Conservation (phyloP, 2,113 vertebrate genomes). For the Clarias batrachus region DNA sequence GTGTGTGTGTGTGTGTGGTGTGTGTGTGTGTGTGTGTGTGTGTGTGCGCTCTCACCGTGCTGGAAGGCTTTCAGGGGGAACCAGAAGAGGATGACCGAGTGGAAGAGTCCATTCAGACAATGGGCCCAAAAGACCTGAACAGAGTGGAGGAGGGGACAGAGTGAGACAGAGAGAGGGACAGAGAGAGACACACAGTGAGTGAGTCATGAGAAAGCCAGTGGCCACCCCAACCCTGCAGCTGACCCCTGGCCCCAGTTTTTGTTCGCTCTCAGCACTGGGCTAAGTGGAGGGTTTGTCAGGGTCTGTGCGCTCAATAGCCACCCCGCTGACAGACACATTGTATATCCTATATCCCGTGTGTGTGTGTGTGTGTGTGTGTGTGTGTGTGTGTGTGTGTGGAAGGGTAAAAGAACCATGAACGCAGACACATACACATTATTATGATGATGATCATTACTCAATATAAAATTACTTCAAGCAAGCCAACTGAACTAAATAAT, state of each 20-base stretch:
- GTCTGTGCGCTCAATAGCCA: conserved; percentile 80
- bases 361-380: conserved; percentile 39
- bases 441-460: background rate
- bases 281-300: conserved; percentile 90
- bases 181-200: conserved; percentile 51
- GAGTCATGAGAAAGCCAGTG: conserved; percentile 86
- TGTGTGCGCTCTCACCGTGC: conserved; percentile 84
- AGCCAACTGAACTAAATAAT: background rate
- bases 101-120: conserved; percentile 99
- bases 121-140: conserved; percentile 99
- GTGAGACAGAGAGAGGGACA: conserved; percentile 58
- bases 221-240: conserved; percentile 80
- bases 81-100: conserved; percentile 99
- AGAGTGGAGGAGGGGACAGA: conserved; percentile 57
- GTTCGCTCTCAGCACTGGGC: conserved; percentile 82
- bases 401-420: background rate
- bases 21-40: conserved; percentile 43
- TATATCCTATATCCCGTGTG: conserved; percentile 86
- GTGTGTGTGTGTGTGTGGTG: background rate
- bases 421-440: background rate
- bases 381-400: conserved; percentile 52
- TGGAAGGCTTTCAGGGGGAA: conserved; percentile 97
- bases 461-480: background rate
- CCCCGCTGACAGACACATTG: conserved; percentile 92
- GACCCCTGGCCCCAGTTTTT: conserved; percentile 90